Conservation (phyloP, 1,140 invertebrate species). For the Zophobas atratus region DNA sequence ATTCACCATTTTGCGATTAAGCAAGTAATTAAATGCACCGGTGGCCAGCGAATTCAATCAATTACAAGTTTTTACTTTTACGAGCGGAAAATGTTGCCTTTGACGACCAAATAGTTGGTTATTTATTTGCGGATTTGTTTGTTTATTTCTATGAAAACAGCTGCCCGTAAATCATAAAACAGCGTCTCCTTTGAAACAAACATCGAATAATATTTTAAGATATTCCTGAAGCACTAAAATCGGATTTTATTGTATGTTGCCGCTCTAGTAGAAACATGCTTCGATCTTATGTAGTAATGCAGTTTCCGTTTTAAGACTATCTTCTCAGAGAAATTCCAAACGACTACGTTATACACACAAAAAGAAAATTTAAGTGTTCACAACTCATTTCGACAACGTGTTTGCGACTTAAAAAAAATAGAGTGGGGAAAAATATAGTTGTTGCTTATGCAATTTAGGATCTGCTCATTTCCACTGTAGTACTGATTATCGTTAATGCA, state of each 20-base stretch:
- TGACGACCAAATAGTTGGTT: background rate
- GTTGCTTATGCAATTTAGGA: no score
- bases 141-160: constrained; percentile 17
- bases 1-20: constrained; percentile 12
- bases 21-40: constrained; percentile 1
- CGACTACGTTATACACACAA: no score
- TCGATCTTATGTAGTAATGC: background rate
- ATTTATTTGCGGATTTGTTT: constrained; percentile 25
- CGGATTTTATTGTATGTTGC: constrained; percentile 10
- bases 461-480: no score
- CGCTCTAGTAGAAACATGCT: constrained; percentile 1
- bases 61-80: constrained; percentile 5
- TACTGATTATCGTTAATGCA: background rate
- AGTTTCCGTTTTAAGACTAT: no score
- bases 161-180: constrained; percentile 16
- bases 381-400: no score
- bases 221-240: constrained; percentile 24
- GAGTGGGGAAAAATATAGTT: no score
- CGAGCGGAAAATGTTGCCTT: background rate
- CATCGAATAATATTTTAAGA: constrained; percentile 27
- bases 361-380: no score
- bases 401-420: no score
- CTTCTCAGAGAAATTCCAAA: no score
- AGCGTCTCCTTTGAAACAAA: constrained; percentile 21
- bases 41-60: background rate